Evolutionary conservation across 2,113 vertebrate genomes (phyloP), one percentile per base, ranked within the genome.

Genomic region (Melanerpes formicivorus): DNA sequence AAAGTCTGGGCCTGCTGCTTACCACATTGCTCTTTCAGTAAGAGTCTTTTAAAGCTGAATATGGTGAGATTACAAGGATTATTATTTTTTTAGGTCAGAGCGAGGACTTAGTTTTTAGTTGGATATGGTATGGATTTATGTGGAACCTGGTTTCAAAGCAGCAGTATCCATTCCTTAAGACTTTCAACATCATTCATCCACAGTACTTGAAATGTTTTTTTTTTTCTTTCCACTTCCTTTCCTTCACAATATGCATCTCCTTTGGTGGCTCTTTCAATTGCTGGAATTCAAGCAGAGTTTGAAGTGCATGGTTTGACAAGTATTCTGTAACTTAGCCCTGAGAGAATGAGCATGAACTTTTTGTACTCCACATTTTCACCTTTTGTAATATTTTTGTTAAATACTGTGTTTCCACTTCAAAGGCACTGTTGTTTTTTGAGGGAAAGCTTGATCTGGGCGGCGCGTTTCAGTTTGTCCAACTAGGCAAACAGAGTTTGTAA

Each of bases 341-440:
- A 87, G 37, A 90, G 48, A 85, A 93, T 60, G 22, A 63, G 42
- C 3, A 1, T 67, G 5, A 74, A 85, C 60, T 78, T 91, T 90
- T 88, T 87, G 19, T 81, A 44, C 34, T 92, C 92, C 67, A 83
- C 40, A 6, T 42, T 18, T 50, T 92, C 52, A 86, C 32, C 23
- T 90, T 58, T 93, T 87, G 22, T 72, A 78, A 19, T 87, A n/a
- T 37, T 69, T 92, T 60, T 89, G n/a, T 90, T 91, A 63, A 93
- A 82, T 81, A 93, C 74, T 84, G 76, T 77, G 25, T 56, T 79
- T 88, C 90, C 21, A 86, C 52, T 80, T 87, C 46, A 80, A 27
- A 80, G 50, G 17, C 88, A 42, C 63, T 91, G 34, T 89, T 5
- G 55, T 52, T 79, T 80, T 94, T 92, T 93, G 81, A 91, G 62